Conservation (phyloP, 2,113 vertebrate species). For the Gasterosteus nipponicus region DNA sequence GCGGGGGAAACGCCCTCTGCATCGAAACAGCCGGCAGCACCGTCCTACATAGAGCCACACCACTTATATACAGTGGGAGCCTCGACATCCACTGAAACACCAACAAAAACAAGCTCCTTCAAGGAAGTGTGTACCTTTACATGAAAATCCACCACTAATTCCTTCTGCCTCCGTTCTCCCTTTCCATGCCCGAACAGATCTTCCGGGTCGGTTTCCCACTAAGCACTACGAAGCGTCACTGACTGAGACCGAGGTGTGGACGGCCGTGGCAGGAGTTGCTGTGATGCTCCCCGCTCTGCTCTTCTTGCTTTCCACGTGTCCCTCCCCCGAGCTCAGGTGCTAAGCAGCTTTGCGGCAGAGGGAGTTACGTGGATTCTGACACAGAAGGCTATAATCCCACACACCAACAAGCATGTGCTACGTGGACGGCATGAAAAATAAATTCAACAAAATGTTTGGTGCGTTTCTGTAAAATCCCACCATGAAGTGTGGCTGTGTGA, state of each 20-base stretch:
- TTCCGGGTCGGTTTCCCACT: background rate
- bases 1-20: constrained; percentile 11
- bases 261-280: background rate
- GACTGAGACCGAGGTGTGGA: too few relatives aligned
- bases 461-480: constrained; percentile 70
- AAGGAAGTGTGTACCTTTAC: constrained; percentile 20
- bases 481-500: constrained; percentile 99
- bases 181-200: background rate
- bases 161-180: background rate
- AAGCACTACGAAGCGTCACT: too few relatives aligned
- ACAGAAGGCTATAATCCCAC: constrained; percentile 25
- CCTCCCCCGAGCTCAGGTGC: constrained; percentile 55
- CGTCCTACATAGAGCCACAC: background rate
- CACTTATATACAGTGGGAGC: background rate
- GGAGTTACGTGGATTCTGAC: constrained; percentile 45
- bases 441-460: background rate
- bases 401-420: background rate
- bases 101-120: background rate
- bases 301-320: background rate
- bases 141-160: constrained; percentile 21
- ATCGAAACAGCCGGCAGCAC: background rate
- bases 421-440: background rate
- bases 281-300: background rate
- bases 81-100: background rate
- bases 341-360: constrained; percentile 71